These are phyloP conservation scores for Sarotherodon lohbergeri DNA, from an alignment of 2,113 vertebrate species.

Conservation along the genomic window DNA sequence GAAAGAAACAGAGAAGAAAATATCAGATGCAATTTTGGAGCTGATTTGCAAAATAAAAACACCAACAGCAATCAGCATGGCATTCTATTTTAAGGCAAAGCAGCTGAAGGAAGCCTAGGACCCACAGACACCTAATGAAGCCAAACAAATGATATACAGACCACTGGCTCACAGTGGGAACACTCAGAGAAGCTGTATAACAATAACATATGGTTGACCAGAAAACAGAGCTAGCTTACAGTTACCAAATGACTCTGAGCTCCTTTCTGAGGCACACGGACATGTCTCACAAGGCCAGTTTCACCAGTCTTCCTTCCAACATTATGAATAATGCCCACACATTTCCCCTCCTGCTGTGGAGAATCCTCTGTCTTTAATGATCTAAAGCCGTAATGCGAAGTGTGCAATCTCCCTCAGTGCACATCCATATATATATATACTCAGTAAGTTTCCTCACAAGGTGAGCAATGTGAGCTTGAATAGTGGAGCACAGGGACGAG, in stretches of 20 bases:
- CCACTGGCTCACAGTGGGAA: slow-evolving; percentile 1
- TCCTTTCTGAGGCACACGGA: background rate
- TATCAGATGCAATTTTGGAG: background rate
- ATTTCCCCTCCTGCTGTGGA: background rate
- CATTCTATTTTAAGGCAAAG: background rate
- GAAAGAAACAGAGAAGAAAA: background rate
- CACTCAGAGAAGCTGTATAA: slow-evolving; percentile 3
- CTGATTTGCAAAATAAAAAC: background rate
- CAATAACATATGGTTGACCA: slow-evolving; percentile 37
- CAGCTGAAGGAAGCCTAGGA: background rate
- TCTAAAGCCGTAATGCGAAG: slow-evolving; percentile 3
- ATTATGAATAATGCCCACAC: slow-evolving; percentile 31
- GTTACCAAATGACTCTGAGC: slow-evolving; percentile 7
- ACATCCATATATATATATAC: background rate
- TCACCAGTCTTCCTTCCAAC: slow-evolving; percentile 1
- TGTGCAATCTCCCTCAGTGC: background rate
- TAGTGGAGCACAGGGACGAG: slow-evolving; percentile 9
- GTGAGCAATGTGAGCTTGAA: slow-evolving; percentile 21
- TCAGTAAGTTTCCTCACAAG: background rate
- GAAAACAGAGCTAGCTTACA: background rate
- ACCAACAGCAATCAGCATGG: background rate
- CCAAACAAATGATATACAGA: slow-evolving; percentile 19
- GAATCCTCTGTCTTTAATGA: background rate
- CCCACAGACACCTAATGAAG: background rate
- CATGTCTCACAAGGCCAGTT: slow-evolving; percentile 24